These are phyloP conservation scores for Epistrophe eligans DNA, from an alignment of 2,888 invertebrate genomes.

Conservation along the genomic window DNA sequence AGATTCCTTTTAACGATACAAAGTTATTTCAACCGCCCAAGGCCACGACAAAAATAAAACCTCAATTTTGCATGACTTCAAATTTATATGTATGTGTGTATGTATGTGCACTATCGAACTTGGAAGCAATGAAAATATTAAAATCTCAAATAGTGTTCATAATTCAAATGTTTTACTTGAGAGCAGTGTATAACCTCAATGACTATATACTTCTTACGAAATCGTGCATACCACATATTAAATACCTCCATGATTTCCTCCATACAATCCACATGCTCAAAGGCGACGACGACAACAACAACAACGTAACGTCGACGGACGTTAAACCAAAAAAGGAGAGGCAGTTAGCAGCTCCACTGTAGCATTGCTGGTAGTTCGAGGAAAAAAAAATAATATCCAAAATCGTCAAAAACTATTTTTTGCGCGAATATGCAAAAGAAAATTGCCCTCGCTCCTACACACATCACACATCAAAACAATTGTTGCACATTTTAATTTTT, in stretches of 20 bases:
- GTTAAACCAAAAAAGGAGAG: constrained; percentile 67
- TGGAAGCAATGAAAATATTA: constrained; percentile 37
- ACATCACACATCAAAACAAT: constrained; percentile 64
- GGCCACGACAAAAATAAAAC: constrained; percentile 29
- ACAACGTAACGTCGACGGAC: not conserved
- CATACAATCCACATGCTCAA: constrained; percentile 16
- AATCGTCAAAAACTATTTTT: constrained; percentile 66
- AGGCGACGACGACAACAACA: not conserved
- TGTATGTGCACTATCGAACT: constrained; percentile 17
- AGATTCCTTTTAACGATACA: not conserved
- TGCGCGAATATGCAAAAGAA: constrained; percentile 66
- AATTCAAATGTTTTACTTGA: constrained; percentile 20
- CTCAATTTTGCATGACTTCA: constrained; percentile 31
- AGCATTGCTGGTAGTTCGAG: not conserved
- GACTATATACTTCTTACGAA: constrained; percentile 58
- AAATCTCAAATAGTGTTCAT: constrained; percentile 18
- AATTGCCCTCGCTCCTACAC: constrained; percentile 65
- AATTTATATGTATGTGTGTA: not conserved
- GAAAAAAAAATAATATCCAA: constrained; percentile 56
- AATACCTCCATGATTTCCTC: constrained; percentile 61
- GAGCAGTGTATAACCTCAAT: constrained; percentile 36
- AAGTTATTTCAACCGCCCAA: constrained; percentile 25
- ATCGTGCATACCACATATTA: constrained; percentile 66
- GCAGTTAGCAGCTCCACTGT: not conserved
- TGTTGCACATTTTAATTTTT: constrained; percentile 64